Percentiles rank a stretch among this genome's conserved stretches.
Conservation (phyloP, 1,140 invertebrate genomes). For the Musca vetustissima region DNA sequence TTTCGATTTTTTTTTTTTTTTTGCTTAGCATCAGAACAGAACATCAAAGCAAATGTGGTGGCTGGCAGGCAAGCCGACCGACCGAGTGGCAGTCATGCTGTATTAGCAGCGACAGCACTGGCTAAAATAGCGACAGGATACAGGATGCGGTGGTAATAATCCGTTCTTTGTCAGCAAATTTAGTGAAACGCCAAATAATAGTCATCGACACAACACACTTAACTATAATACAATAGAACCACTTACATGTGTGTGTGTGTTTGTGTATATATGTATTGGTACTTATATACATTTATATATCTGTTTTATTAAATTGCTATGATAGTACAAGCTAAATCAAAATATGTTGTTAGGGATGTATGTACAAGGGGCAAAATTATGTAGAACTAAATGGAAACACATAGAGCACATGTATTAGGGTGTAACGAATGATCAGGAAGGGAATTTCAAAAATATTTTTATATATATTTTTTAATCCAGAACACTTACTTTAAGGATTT, state of each 20-base stretch:
- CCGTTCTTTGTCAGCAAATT: constrained; percentile 30
- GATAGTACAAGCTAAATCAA: not conserved
- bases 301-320: constrained; percentile 1
- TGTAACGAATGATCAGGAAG: too few relatives aligned
- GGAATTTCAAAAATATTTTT: too few relatives aligned
- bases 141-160: constrained; percentile 28
- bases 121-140: constrained; percentile 31
- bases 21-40: not conserved
- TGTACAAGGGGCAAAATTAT: too few relatives aligned
- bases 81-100: too few relatives aligned
- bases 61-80: constrained; percentile 19
- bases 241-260: not conserved
- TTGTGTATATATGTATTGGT: too few relatives aligned
- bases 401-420: too few relatives aligned
- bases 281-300: not conserved
- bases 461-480: too few relatives aligned
- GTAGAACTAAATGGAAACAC: too few relatives aligned
- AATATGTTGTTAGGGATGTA: constrained; percentile 2
- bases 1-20: not conserved
- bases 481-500: too few relatives aligned
- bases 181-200: constrained; percentile 26
- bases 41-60: constrained; percentile 7
- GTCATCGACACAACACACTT: constrained; percentile 13
- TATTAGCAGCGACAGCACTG: too few relatives aligned
- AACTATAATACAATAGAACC: not conserved